Percentiles rank a stretch among this genome's conserved stretches.
Conservation (phyloP, 35 echinoderm and acorn worm genomes). For the Acanthaster planci region DNA sequence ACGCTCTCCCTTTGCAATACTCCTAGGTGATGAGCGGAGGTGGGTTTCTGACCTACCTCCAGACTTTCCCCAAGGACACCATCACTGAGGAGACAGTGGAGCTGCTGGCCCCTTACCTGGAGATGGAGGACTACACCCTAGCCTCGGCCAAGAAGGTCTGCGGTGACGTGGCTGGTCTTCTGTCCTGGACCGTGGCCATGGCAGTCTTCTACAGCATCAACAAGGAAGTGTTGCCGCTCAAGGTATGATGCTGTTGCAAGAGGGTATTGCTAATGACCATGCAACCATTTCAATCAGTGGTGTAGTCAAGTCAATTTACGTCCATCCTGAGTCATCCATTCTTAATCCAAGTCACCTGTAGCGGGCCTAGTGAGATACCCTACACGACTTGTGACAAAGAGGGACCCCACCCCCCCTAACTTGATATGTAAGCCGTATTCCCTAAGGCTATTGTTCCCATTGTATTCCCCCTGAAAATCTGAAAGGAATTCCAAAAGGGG, state of each 20-base stretch:
- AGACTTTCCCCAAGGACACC: constrained; percentile 88
- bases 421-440: no score
- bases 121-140: constrained; percentile 88
- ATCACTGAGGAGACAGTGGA: constrained; percentile 96
- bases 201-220: constrained; percentile 94
- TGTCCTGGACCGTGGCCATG: constrained; percentile 98
- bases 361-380: no score
- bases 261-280: no score
- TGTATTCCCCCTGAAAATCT: no score
- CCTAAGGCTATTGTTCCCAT: no score
- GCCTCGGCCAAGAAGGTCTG: constrained; percentile 97
- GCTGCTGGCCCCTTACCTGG: constrained; percentile 79
- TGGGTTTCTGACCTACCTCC: constrained; percentile 70
- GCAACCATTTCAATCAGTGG: no score
- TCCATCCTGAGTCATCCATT: no score
- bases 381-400: no score
- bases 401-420: no score
- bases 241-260: constrained; percentile 46
- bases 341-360: background rate
- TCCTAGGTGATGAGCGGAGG: constrained; percentile 89
- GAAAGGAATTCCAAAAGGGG: no score
- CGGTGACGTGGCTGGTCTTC: constrained; percentile 96
- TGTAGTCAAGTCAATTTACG: no score
- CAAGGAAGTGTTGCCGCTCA: constrained; percentile 93
- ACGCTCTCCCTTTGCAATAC: no score